These are phyloP conservation scores for Dendrocincla fuliginosa DNA, from an alignment of 2,797 vertebrate species.

Conservation along the genomic window DNA sequence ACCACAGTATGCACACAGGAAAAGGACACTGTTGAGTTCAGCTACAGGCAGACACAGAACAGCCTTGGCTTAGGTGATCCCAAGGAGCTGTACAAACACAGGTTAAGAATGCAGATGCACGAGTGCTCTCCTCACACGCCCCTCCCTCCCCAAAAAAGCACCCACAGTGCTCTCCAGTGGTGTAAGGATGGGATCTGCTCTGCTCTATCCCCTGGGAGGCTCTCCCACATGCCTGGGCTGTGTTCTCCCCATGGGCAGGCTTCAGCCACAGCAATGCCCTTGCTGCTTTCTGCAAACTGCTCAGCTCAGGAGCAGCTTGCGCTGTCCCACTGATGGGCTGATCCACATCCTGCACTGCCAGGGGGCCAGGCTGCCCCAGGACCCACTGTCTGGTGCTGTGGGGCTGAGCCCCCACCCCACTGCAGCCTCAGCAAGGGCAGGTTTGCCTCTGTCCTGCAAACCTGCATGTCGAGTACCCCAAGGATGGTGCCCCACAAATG, in stretches of 20 bases:
- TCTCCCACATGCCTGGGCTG: neutral
- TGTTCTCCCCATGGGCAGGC: accelerated
- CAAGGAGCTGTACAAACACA: neutral
- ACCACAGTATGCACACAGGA: neutral
- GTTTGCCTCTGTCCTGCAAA: neutral
- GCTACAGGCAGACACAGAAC: neutral
- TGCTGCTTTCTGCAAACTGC: neutral
- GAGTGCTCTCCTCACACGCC: neutral
- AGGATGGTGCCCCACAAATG: accelerated
- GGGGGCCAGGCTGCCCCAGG: accelerated
- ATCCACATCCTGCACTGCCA: neutral
- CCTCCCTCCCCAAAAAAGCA: neutral
- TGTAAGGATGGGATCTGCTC: no score
- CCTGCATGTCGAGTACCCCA: accelerated
- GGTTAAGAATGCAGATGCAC: neutral
- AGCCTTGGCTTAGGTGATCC: neutral
- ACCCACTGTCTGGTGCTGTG: accelerated
- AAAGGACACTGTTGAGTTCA: neutral
- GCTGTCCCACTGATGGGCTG: accelerated
- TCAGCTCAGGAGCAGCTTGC: accelerated
- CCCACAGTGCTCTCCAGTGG: accelerated
- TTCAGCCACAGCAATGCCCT: neutral
- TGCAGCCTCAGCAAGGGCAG: neutral
- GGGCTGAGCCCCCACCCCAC: accelerated
- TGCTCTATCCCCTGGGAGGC: accelerated